Conservation (phyloP, 2,888 invertebrate genomes). For the Cataglyphis albicans region DNA sequence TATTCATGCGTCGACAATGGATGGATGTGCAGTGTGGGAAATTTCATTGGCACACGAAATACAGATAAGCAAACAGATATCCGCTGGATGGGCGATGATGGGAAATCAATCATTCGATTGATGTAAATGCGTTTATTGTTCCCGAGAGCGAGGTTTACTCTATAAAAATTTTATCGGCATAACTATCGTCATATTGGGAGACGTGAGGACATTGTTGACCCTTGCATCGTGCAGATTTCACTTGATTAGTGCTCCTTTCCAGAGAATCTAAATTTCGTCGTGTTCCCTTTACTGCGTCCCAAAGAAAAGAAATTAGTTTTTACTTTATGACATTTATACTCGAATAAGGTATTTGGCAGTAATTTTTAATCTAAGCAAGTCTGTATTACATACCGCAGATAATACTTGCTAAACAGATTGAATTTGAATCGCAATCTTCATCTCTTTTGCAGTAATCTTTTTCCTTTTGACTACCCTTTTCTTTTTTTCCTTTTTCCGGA, state of each 20-base stretch:
- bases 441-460: slow-evolving; percentile 64
- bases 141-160: slow-evolving; percentile 15
- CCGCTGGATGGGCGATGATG: slow-evolving; percentile 45
- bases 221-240: slow-evolving; percentile 10
- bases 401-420: slow-evolving; percentile 61
- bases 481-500: slow-evolving; percentile 70
- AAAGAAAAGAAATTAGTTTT: background rate
- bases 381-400: slow-evolving; percentile 62
- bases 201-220: background rate
- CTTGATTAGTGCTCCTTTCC: background rate
- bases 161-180: slow-evolving; percentile 28
- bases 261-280: background rate
- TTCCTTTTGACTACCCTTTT: slow-evolving; percentile 38
- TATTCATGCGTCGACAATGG: slow-evolving; percentile 49
- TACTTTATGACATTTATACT: background rate
- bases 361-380: background rate
- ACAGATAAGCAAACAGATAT: slow-evolving; percentile 54
- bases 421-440: slow-evolving; percentile 66
- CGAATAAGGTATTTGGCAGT: background rate
- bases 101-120: slow-evolving; percentile 52
- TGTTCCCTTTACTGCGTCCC: slow-evolving; percentile 54
- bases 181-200: background rate
- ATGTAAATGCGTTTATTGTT: slow-evolving; percentile 40
- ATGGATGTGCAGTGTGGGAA: slow-evolving; percentile 18
- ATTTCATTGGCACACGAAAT: slow-evolving; percentile 42